Base-by-base conservation (phyloP, 2,797 vertebrate species). In the Pangasius sanitwongsei region DNA sequence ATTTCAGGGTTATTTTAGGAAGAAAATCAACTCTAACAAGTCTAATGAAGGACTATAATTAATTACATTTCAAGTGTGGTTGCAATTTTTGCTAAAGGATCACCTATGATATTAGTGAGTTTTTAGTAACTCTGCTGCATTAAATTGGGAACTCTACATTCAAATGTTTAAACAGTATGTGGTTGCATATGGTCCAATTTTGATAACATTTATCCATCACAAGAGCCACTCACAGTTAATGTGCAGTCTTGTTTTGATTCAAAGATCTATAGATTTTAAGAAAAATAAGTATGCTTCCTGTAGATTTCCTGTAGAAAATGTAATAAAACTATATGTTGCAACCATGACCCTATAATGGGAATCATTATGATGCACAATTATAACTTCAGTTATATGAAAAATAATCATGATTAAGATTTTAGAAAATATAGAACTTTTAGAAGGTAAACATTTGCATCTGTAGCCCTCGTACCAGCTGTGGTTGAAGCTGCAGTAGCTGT, bases 401-500 rank as follows among this genome's bases (percentile, higher is more conserved):
- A 84, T 23, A 41, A 69, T 53, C 15, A 69, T 2, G 2, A 61
- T 41, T 15, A 37, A 61, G 11, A 31, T 31, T 9, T 59, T n/a
- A 55, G 8, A 75, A 61, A 61, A 75, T n/a, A 18, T 9, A 41
- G 1, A 78, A 15, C 28, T 20, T 34, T 61, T 16, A 34, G 23
- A 82, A 61, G 9, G 9, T n/a, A 57, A 57, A 31, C 7, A 6
- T 67, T 41, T 9, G 37, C 3, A 53, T 57, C 37, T 18, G 41
- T 59, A 15, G 16, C 12, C 20, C 20, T 50, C 65, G 4, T 89
- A 78, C 89, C 89, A 41, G 78, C 8, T 12, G 41, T n/a, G 31
- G 6, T 82, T n/a, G 44, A 31, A 85, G 86, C 28, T 3, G 92
- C 31, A 13, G 94, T 20, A 16, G 84, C 15, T 23, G 81, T 93